Evolutionary conservation across 2,888 invertebrate genomes (phyloP), one percentile per base, ranked within the genome.

Genomic region (Lordiphosa andalusiaca): DNA sequence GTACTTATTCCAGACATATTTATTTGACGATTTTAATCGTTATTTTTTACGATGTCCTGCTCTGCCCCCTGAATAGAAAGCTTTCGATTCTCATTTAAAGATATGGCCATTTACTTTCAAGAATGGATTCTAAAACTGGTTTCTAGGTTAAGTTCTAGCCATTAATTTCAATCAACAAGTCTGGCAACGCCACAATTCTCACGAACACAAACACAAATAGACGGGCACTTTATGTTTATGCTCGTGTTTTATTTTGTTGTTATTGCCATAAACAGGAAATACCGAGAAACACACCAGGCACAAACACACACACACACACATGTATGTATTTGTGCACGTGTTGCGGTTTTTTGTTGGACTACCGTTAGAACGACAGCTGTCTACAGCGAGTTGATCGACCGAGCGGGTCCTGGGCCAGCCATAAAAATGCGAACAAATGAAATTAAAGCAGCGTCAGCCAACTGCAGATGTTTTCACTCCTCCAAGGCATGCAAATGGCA

Each of bases 401-500:
- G 61, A 62, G 68, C 51, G 62, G 63, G 63, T 35, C 40, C 23
- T 53, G 49, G 60, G 54, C 42, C 44, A 57, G 57, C 48, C 64
- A 36, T 64, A 71, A 71, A 61, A 66, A 68, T 60, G 60, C 55
- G 56, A 66, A 48, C 73, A 76, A 56, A 73, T 73, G 62, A 73
- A 69, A 76, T 63, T 71, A 67, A 63, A 63, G 63, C 54, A 57
- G 67, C 57, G 38, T 42, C 44, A 59, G 63, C 49, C 66, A 65
- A 69, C 38, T 69, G 62, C 71, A 73, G 71, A 73, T 65, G 64
- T 36, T 44, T 61, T 67, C 46, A 30, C 40, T 55, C 51, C 30
- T 55, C 51, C 30, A 50, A 50, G 50, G 48, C 67, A 76, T 76
- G 76, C 80, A 76, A 80, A 76, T 76, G 69, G 55, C 42, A 13